phyloP scores from a whole-genome alignment of 53 echinoderm and acorn worm genomes.

The Holothuria scabra region DNA sequence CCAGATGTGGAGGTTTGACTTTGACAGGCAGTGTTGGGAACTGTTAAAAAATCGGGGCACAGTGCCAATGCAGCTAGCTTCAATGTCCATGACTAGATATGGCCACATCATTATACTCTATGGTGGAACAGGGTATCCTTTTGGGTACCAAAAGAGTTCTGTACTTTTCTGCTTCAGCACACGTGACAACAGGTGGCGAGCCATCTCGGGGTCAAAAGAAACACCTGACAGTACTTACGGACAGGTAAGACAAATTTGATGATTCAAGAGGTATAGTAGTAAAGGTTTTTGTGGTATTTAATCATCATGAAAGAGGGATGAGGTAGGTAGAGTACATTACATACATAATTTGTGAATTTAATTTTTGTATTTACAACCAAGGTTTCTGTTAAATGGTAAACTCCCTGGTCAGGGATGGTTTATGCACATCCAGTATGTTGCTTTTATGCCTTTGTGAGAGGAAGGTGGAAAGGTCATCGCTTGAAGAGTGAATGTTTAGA shows the following conservation, averaged over 20 bases:
- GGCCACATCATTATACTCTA: constrained; percentile 78
- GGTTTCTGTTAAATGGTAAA: no score
- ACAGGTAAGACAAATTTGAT: constrained; percentile 60
- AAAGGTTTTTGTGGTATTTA: no score
- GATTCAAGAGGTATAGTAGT: no score
- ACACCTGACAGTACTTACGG: constrained; percentile 74
- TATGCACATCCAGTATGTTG: no score
- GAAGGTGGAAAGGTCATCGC: no score
- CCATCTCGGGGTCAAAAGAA: constrained; percentile 22
- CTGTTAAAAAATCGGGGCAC: constrained; percentile 58
- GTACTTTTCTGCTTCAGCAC: constrained; percentile 69
- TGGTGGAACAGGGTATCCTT: constrained; percentile 97
- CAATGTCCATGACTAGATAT: constrained; percentile 85
- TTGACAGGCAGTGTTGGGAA: constrained; percentile 79
- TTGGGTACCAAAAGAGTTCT: constrained; percentile 82
- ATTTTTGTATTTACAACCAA: no score
- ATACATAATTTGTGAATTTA: no score
- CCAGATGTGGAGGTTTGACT: constrained; percentile 91
- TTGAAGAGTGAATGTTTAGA: no score
- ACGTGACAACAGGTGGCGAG: constrained; percentile 61
- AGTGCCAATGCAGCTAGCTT: constrained; percentile 80
- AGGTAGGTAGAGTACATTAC: no score
- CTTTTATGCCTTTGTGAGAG: no score
- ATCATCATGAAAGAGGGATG: no score
- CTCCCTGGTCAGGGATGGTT: no score